Conservation (phyloP, 2,797 vertebrate genomes). For the Sylvia borin region DNA sequence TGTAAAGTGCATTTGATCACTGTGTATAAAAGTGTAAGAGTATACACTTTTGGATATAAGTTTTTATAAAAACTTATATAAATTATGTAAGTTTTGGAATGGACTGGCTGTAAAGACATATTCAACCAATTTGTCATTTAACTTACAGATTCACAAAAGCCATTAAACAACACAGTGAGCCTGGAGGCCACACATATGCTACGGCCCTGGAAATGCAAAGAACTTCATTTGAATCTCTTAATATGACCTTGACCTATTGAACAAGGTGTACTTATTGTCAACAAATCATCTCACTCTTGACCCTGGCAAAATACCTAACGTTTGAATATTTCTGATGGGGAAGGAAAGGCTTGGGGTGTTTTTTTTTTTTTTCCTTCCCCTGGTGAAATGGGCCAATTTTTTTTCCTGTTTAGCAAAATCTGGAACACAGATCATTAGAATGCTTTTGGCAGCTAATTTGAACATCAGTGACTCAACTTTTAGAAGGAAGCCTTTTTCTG, state of each 20-base stretch:
- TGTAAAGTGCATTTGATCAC: slow-evolving; percentile 12
- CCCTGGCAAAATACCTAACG: slow-evolving; percentile 50
- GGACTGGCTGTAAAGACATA: slow-evolving; percentile 38
- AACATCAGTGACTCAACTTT: slow-evolving; percentile 81
- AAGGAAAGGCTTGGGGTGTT: not conserved
- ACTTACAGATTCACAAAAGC: slow-evolving; percentile 46
- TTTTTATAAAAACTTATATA: no score
- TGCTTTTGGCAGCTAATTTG: slow-evolving; percentile 83
- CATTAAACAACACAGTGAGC: slow-evolving; percentile 53
- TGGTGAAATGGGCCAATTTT: slow-evolving; percentile 76
- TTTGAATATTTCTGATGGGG: not conserved
- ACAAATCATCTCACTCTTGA: slow-evolving; percentile 69
- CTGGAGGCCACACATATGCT: slow-evolving; percentile 60
- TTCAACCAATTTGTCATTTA: slow-evolving; percentile 49
- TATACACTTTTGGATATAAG: not conserved
- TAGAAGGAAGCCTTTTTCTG: slow-evolving; percentile 77
- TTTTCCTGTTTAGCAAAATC: slow-evolving; percentile 76
- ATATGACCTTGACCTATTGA: slow-evolving; percentile 56
- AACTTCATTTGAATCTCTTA: slow-evolving; percentile 65
- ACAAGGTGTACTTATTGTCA: slow-evolving; percentile 33
- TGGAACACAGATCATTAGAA: slow-evolving; percentile 79
- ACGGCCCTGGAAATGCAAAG: slow-evolving; percentile 41
- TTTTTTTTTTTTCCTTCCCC: slow-evolving; percentile 36
- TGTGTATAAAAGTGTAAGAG: not conserved
- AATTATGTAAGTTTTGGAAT: not conserved